Evolutionary conservation across 2,797 vertebrate genomes (phyloP).

Genomic region (Pangasius sanitwongsei): DNA sequence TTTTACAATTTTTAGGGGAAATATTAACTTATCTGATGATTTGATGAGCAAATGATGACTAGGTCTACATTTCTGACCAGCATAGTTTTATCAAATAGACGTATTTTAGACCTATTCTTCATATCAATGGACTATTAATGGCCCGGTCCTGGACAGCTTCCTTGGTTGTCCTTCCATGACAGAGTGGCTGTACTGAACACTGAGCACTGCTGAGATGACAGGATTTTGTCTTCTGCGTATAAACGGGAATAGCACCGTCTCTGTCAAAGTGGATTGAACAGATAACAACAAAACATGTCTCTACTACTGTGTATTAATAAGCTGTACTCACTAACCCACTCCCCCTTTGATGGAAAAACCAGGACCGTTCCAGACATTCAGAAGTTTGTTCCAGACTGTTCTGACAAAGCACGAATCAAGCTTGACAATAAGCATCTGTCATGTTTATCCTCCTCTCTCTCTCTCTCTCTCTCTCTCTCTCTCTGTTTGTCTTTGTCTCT

Average conservation of each 20-base stretch:
- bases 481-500: background rate
- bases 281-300: background rate
- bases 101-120: background rate
- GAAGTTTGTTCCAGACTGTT: slow-evolving; percentile 19
- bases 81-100: background rate
- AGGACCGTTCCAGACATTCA: slow-evolving; percentile 2
- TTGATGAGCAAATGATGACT: background rate
- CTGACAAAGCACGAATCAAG: slow-evolving; percentile 1
- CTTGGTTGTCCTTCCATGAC: background rate
- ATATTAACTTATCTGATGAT: background rate
- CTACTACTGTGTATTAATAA: background rate
- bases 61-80: background rate
- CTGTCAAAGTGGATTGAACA: background rate
- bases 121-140: background rate
- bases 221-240: too few species aligned
- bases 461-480: background rate
- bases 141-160: background rate
- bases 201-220: background rate
- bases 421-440: slow-evolving; percentile 24
- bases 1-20: background rate
- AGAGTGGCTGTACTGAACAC: background rate
- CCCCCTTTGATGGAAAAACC: background rate
- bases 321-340: background rate
- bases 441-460: background rate
- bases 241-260: background rate